Evolutionary conservation across 2,888 invertebrate species (phyloP).

Genomic region (Ophion slaviceki): DNA sequence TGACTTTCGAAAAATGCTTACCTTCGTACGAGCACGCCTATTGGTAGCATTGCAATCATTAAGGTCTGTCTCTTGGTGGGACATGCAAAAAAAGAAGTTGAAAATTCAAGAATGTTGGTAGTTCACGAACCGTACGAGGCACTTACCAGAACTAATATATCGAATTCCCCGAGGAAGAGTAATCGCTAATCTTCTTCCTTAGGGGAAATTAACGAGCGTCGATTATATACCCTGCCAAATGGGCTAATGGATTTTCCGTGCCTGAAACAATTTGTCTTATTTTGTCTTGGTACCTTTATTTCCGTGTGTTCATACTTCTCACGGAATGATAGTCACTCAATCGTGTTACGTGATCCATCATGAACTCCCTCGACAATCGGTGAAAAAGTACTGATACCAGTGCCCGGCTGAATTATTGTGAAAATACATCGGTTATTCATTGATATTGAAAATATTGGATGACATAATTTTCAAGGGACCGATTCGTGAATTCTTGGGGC

Average conservation of each 20-base stretch:
- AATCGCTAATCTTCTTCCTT: slow-evolving; percentile 36
- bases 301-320: neutral
- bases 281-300: slow-evolving; percentile 1
- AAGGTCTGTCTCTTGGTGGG: slow-evolving; percentile 16
- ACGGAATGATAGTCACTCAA: neutral
- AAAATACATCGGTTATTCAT: neutral
- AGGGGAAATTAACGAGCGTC: slow-evolving; percentile 16
- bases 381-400: neutral
- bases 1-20: slow-evolving; percentile 12
- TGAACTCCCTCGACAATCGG: neutral
- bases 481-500: neutral
- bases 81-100: slow-evolving; percentile 9
- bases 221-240: slow-evolving; percentile 19
- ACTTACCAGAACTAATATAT: slow-evolving; percentile 27
- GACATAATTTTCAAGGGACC: neutral
- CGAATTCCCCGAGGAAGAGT: slow-evolving; percentile 23
- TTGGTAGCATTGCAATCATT: neutral
- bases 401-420: neutral
- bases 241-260: slow-evolving; percentile 49
- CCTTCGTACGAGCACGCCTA: neutral
- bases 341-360: slow-evolving; percentile 9
- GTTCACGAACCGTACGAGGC: slow-evolving; percentile 13
- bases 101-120: slow-evolving; percentile 33
- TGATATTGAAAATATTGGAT: neutral
- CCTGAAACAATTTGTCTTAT: slow-evolving; percentile 51